A percentile compares a stretch with the other conserved stretches of the same genome.
These are phyloP conservation scores for Vireo altiloquus DNA, from an alignment of 2,113 vertebrate genomes.

Conservation along the genomic window DNA sequence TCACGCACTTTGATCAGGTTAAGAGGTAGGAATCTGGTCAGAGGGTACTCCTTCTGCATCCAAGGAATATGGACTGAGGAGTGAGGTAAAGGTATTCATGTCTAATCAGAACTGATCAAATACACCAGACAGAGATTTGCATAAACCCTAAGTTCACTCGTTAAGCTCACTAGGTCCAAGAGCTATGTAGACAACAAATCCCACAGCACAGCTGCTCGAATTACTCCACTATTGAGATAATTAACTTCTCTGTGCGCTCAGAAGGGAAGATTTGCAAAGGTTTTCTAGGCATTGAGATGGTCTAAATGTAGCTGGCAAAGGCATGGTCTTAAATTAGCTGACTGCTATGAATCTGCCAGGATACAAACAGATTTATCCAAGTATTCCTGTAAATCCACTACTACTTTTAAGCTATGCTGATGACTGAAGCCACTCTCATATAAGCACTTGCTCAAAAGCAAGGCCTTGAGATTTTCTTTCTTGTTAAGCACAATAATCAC, in stretches of 20 bases:
- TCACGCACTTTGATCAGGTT: not conserved
- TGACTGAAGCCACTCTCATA: not conserved
- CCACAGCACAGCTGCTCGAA: not conserved
- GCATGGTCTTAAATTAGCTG: not conserved
- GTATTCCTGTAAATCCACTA: not conserved
- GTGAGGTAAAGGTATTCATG: not conserved
- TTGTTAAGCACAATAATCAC: not conserved
- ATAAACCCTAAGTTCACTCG: not conserved
- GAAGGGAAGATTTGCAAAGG: not conserved
- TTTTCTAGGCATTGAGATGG: not conserved
- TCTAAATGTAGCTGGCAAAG: not conserved
- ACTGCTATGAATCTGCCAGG: not conserved
- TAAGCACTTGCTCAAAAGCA: not conserved
- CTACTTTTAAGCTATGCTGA: not conserved
- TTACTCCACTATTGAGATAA: not conserved
- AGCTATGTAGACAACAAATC: not conserved
- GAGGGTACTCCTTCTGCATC: not conserved
- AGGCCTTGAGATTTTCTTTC: not conserved
- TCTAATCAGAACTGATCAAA: not conserved
- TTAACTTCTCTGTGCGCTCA: not conserved
- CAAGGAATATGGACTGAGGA: not conserved
- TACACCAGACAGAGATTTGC: not conserved
- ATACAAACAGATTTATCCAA: not conserved
- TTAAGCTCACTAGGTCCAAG: not conserved
- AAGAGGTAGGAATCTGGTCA: not conserved